These are phyloP conservation scores for Spongia lamella DNA, from an alignment of 37 sponge, comb jelly and placozoan species.

Conservation along the genomic window DNA sequence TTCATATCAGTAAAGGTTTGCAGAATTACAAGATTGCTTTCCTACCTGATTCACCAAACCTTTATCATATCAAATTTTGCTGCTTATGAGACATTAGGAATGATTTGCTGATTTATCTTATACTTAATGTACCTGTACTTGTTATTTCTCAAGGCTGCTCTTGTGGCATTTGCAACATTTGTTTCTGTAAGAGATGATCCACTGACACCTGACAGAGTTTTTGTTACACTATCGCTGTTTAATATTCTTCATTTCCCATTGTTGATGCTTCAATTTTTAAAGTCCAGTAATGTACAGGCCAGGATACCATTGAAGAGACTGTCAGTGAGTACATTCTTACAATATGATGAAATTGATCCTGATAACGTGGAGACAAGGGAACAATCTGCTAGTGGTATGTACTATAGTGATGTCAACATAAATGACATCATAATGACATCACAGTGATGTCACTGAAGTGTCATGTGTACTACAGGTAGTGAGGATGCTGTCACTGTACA, in stretches of 20 bases:
- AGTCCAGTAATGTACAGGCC: conserved; percentile 78
- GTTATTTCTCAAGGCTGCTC: conserved; percentile 70
- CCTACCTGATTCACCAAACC: too few species aligned
- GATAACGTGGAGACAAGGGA: conserved; percentile 48
- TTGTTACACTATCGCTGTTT: conserved; percentile 96
- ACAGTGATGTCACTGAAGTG: background rate
- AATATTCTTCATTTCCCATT: conserved; percentile 95
- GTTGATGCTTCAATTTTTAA: conserved; percentile 81
- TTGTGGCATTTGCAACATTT: conserved; percentile 91
- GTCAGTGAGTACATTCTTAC: conserved; percentile 67
- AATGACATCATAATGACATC: too few species aligned
- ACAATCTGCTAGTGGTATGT: conserved; percentile 46
- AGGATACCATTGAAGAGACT: conserved; percentile 86
- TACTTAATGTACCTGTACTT: too few species aligned
- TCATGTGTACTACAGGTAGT: conserved; percentile 32
- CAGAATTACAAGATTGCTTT: too few species aligned
- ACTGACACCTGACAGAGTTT: conserved; percentile 86
- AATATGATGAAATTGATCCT: conserved; percentile 82
- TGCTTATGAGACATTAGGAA: too few species aligned
- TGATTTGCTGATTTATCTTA: too few species aligned
- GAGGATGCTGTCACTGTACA: conserved; percentile 50
- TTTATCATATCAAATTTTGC: too few species aligned
- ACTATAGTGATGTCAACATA: too few species aligned
- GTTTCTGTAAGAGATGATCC: conserved; percentile 46
- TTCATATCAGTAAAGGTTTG: too few species aligned